Evolutionary conservation across 2,888 invertebrate species (phyloP), one percentile per base, ranked within the genome.

Genomic region (Lepidochrysops patricia): DNA sequence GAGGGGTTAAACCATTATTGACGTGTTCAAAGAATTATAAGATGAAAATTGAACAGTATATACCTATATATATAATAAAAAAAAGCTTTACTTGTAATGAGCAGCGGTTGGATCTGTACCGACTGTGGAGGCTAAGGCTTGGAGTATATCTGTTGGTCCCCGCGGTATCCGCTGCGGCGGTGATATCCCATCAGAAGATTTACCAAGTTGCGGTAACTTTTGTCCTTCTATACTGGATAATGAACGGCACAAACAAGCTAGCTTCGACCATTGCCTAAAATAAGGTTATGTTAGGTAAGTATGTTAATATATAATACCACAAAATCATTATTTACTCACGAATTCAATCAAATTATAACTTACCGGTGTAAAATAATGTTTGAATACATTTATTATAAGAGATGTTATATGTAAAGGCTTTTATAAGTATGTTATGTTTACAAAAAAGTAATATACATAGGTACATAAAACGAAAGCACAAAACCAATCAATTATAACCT

Each of bases 81-180:
- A 34, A 37, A 56, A 37, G n/a, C 15, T 29, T 60, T 79, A 90
- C 90, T 95, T 96, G 77, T 95, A 98, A 77, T 96, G 95, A 2
- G 96, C 91, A n/a, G 96, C 96, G 0, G 96, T 96, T 2, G 92
- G 92, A 80, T 97, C 97, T 49, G 91, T 84, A n/a, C 92, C 91
- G 4, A 96, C 91, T 0, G 97, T 97, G 63, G 91, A 91, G 48
- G 96, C 93, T 63, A 98, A 80, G 2, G 96, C 96, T 82, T 92
- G 90, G 57, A 97, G 79, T 62, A 98, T 92, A 75, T 96, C 97
- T 0, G 97, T 97, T 0, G 96, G 92, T 0, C 93, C 91, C 68
- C 97, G 91, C 37, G 91, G 91, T 72, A 95, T 95, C 54, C 93
- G 90, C 57, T 91, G 90, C 0, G 96, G 96, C 0, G 88, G 87